Percentiles rank a stretch among this genome's conserved stretches.
These are phyloP conservation scores for Lophochroa leadbeateri DNA, from an alignment of 2,113 vertebrate genomes.

Conservation along the genomic window DNA sequence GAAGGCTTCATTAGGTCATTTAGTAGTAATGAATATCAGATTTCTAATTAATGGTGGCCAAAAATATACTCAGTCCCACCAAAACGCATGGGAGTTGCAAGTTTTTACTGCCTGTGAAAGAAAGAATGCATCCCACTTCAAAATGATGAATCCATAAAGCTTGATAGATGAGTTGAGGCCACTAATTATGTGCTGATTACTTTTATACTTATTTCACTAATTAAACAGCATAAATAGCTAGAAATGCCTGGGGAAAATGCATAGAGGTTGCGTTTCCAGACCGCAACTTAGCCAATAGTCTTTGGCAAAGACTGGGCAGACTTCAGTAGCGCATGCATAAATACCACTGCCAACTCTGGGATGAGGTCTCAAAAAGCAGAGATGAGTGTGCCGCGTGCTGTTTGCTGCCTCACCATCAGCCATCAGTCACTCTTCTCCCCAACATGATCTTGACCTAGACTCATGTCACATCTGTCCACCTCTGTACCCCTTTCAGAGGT, in stretches of 20 bases:
- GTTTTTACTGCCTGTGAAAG: background rate
- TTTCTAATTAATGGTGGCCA: background rate
- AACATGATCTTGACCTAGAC: background rate
- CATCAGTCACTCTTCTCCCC: background rate
- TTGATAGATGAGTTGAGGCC: background rate
- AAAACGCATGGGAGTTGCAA: background rate
- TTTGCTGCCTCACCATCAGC: background rate
- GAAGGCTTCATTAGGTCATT: background rate
- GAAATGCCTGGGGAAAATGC: background rate
- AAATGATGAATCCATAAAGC: background rate
- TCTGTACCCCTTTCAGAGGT: background rate
- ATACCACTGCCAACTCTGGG: fast-evolving
- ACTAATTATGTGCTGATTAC: background rate
- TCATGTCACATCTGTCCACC: background rate
- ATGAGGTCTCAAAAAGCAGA: background rate
- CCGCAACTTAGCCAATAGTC: fast-evolving
- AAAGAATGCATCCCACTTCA: background rate
- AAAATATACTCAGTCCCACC: background rate
- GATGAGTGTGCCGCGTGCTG: background rate
- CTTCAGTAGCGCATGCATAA: fast-evolving
- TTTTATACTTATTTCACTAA: background rate
- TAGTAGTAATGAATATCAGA: background rate
- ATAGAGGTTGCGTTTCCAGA: background rate
- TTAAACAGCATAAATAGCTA: background rate
- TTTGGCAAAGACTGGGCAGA: background rate